Evolutionary conservation across 2,888 invertebrate genomes (phyloP).

Genomic region (Latheticus oryzae): DNA sequence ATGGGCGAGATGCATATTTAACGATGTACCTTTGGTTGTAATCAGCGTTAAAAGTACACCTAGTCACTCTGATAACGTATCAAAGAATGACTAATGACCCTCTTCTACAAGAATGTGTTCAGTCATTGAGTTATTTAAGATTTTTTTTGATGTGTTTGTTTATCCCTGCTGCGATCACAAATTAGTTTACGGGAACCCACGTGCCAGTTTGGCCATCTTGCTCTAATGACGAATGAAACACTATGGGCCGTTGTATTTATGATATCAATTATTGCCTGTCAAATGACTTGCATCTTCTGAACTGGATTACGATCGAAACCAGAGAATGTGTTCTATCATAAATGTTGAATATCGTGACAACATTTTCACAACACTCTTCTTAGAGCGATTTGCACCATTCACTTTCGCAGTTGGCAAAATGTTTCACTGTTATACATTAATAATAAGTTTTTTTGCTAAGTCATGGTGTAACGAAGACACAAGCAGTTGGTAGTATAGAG

Average conservation of each 20-base stretch:
- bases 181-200: slow-evolving; percentile 71
- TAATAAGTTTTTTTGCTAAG: not conserved
- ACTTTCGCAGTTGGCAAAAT: slow-evolving; percentile 4
- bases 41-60: slow-evolving; percentile 65
- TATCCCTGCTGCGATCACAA: slow-evolving; percentile 74
- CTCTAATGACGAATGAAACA: slow-evolving; percentile 47
- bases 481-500: no score
- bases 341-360: slow-evolving; percentile 52
- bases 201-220: slow-evolving; percentile 52
- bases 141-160: slow-evolving; percentile 70
- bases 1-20: slow-evolving; percentile 49
- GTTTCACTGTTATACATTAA: no score
- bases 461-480: no score
- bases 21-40: slow-evolving; percentile 54
- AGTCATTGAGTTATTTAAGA: slow-evolving; percentile 72
- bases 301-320: slow-evolving; percentile 40
- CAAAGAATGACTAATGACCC: slow-evolving; percentile 65
- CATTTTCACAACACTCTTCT: slow-evolving; percentile 25
- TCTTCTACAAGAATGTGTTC: slow-evolving; percentile 69
- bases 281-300: slow-evolving; percentile 55
- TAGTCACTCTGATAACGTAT: slow-evolving; percentile 64
- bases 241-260: slow-evolving; percentile 54
- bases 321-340: slow-evolving; percentile 50
- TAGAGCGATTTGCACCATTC: slow-evolving; percentile 17
- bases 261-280: slow-evolving; percentile 61